These are phyloP conservation scores for Theodoxus fluviatilis DNA, from an alignment of 2,888 invertebrate genomes.

Conservation along the genomic window DNA sequence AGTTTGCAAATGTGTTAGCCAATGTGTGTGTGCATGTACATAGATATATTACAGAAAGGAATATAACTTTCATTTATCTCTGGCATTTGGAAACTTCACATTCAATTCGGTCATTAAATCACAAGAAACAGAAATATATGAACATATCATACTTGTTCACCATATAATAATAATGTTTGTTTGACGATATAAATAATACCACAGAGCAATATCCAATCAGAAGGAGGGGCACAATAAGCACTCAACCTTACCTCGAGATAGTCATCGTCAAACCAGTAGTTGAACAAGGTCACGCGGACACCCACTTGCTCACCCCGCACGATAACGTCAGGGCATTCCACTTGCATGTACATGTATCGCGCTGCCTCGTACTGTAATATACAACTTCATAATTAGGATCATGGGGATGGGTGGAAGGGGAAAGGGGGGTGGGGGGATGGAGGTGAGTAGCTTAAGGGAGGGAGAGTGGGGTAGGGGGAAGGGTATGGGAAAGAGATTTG, in stretches of 20 bases:
- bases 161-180: too few species aligned
- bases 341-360: constrained; percentile 91
- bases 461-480: too few species aligned
- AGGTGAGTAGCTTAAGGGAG: too few species aligned
- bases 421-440: too few species aligned
- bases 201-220: neutral
- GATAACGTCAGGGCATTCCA: constrained; percentile 85
- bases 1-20: too few species aligned
- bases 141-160: too few species aligned
- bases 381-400: too few species aligned
- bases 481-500: too few species aligned
- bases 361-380: constrained; percentile 81
- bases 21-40: too few species aligned
- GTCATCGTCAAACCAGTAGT: constrained; percentile 77
- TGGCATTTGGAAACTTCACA: neutral
- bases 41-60: neutral
- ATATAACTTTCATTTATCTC: neutral
- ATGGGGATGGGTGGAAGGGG: too few species aligned
- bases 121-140: neutral
- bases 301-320: constrained; percentile 94
- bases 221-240: neutral
- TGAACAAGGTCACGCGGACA: constrained; percentile 89
- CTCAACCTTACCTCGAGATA: constrained; percentile 57
- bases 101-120: neutral
- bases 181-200: neutral